Evolutionary conservation across 1,140 invertebrate species (phyloP), one percentile per base, ranked within the genome.

Genomic region (Cryptotermes secundus): DNA sequence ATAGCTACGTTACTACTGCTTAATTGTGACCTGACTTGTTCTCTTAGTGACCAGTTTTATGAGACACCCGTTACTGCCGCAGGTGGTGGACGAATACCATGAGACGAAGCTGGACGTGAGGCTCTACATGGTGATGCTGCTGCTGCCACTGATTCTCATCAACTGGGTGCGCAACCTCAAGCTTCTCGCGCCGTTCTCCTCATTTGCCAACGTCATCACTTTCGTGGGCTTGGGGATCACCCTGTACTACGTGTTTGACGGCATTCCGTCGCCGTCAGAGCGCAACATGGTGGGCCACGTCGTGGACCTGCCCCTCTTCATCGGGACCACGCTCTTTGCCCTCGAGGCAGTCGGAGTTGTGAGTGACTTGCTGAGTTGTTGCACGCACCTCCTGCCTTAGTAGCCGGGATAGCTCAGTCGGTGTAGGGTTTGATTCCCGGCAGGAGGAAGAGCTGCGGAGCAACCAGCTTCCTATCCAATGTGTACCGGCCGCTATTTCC

Each of bases 331-430:
- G 0, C 90, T 98, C 9, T 98, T 97, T 90, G 96, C 97, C 0
- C 91, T 98, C 81, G 97, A 98, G 89, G 97, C 97, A 26, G 97
- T 98, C 49, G 96, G 95, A 42, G 94, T 96, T 89, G 95, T 96
- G 88, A 91, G 93, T 93, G 38, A 6, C n/a, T n/a, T n/a, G n/a
- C n/a, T n/a, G n/a, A n/a, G n/a, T n/a, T n/a, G n/a, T n/a, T n/a
- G n/a, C n/a, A n/a, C n/a, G n/a, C n/a, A n/a, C n/a, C n/a, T n/a
- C n/a, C n/a, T n/a, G n/a, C n/a, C n/a, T n/a, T n/a, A n/a, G n/a
- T n/a, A n/a, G n/a, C n/a, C n/a, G n/a, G n/a, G n/a, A n/a, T n/a
- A n/a, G n/a, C n/a, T n/a, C n/a, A 42, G 38, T 14, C 38, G 16
- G 16, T 42, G 0, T n/a, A 14, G 9, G 38, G 2, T 42, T 10